Base-by-base conservation (phyloP, 1,140 invertebrate species). In the Drosophila ananassae region DNA sequence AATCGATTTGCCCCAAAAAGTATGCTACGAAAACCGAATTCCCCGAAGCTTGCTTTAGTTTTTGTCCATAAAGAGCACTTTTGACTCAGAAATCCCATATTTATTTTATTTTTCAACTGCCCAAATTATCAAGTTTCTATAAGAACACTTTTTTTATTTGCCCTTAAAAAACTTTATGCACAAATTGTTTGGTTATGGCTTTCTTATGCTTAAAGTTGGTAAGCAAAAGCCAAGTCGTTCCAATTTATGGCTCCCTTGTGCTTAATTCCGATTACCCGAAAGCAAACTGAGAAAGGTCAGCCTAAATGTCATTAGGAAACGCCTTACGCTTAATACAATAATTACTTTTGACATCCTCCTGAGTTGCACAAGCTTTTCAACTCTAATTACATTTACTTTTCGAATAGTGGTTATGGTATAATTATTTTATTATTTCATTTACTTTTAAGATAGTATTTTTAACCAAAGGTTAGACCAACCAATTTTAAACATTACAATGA, bases 271-370 rank as follows among this genome's bases (percentile, higher is more conserved):
- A 46, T 46, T 52, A 46, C 37, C 59, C 47, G 24, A 22, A 66
- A 58, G 32, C 25, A 17, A 53, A 28, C 48, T 64, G 41, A 46
- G 28, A 66, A 64, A 67, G 63, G 63, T 63, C 60, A 64, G 48
- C 63, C 34, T 44, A 52, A 67, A 67, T 52, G 50, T n/a, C 47
- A 67, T 39, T 52, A 46, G 63, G 28, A 50, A 44, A 51, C 13
- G 62, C 60, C 62, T 30, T 2, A 8, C 37, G 32, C 22, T 22
- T 52, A 25, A 8, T 44, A 47, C 3, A 21, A 7, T n/a, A 44
- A 52, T 30, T 32, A 41, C 47, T 24, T 50, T 24, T 7, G 46
- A 24, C 7, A 34, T 24, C 3, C 17, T 12, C 5, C 7, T 9
- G 17, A 44, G 41, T 44, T 13, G 41, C n/a, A 13, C 8, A 41